Percentiles rank a stretch among this genome's conserved stretches.
phyloP scores from a whole-genome alignment of 2,888 invertebrate species.

The Drosophila siamana region DNA sequence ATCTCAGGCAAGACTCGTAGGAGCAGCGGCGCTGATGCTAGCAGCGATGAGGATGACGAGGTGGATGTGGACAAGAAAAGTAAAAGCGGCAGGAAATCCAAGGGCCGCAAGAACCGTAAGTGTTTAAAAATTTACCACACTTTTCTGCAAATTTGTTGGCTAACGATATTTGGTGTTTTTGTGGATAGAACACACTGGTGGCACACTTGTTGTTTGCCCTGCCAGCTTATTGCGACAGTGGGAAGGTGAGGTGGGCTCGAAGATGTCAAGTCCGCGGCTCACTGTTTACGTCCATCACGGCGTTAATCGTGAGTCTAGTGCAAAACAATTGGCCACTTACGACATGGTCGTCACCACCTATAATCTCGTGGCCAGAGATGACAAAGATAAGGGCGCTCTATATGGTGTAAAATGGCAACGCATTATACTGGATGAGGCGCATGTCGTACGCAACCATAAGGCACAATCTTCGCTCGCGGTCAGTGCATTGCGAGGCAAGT shows the following conservation, averaged over 20 bases:
- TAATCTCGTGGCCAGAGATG: slow-evolving; percentile 89
- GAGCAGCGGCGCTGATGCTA: slow-evolving; percentile 29
- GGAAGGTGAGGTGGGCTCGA: slow-evolving; percentile 91
- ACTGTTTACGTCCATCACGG: slow-evolving; percentile 93
- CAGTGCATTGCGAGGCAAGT: background rate
- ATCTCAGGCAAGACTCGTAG: slow-evolving; percentile 86
- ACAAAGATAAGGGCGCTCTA: slow-evolving; percentile 87
- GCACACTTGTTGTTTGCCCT: slow-evolving; percentile 92
- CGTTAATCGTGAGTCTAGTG: slow-evolving; percentile 88
- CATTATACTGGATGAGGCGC: slow-evolving; percentile 96
- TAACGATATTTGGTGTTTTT: background rate
- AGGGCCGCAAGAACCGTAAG: slow-evolving; percentile 81
- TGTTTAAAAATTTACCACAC: too few relatives aligned
- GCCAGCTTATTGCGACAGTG: slow-evolving; percentile 96
- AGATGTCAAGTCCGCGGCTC: slow-evolving; percentile 88
- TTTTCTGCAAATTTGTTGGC: background rate
- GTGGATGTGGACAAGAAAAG: slow-evolving; percentile 30
- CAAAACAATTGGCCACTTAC: slow-evolving; percentile 88
- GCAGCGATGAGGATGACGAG: slow-evolving; percentile 63
- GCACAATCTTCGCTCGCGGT: background rate
- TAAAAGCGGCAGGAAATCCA: slow-evolving; percentile 72
- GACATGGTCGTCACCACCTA: slow-evolving; percentile 97
- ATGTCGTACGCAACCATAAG: slow-evolving; percentile 93
- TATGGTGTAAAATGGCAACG: slow-evolving; percentile 92
- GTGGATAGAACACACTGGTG: background rate